Evolutionary conservation across 2,113 vertebrate genomes (phyloP).

Genomic region (Callochromis pleurospilus): DNA sequence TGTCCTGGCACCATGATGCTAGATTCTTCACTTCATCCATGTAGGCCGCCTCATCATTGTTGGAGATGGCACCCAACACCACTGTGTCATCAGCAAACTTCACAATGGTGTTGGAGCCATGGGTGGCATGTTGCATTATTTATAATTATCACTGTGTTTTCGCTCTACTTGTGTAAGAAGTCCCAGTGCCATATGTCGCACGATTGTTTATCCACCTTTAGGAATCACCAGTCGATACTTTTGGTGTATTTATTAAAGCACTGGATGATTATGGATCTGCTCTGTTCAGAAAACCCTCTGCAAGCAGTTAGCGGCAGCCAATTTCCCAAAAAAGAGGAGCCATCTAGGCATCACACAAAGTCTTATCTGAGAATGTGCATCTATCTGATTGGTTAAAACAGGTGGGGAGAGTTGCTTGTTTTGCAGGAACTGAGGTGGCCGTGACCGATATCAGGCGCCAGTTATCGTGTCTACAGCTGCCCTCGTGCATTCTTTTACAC

Average conservation of each 20-base stretch:
- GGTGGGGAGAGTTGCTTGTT: background rate
- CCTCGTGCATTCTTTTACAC: background rate
- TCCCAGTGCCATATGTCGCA: background rate
- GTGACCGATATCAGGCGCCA: background rate
- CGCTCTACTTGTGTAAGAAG: background rate
- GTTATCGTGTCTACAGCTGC: background rate
- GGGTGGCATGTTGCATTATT: background rate
- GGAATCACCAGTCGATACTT: background rate
- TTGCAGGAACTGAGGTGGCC: background rate
- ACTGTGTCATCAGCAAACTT: too few relatives aligned
- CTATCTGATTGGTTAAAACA: background rate
- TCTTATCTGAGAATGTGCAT: background rate
- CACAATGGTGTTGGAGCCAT: too few relatives aligned
- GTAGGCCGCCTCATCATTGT: too few relatives aligned
- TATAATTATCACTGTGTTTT: background rate
- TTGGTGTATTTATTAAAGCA: background rate
- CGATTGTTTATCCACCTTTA: background rate
- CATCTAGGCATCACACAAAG: background rate
- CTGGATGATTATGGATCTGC: background rate
- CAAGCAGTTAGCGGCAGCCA: background rate
- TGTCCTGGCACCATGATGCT: too few relatives aligned
- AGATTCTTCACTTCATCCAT: too few relatives aligned
- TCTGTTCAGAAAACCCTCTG: background rate
- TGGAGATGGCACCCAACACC: too few relatives aligned
- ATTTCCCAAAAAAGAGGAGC: background rate